These are phyloP conservation scores for Eupithecia tripunctaria DNA, from an alignment of 2,888 invertebrate species.

Conservation along the genomic window DNA sequence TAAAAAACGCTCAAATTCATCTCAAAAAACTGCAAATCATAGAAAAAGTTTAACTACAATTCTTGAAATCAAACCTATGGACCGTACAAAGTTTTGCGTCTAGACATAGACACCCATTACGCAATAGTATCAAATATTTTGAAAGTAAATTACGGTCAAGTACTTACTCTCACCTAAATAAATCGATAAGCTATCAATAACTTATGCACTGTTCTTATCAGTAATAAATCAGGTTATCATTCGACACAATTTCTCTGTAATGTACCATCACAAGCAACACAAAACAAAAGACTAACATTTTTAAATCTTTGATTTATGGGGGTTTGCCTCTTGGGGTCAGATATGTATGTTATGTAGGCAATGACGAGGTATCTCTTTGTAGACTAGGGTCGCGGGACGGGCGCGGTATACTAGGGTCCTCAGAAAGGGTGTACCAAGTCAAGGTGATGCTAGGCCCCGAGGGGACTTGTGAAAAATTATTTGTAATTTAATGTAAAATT, in stretches of 20 bases:
- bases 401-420: no score
- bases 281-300: neutral
- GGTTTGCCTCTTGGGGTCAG: neutral
- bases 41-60: neutral
- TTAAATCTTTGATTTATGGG: neutral
- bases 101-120: neutral
- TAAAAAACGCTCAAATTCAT: neutral
- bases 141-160: conserved; percentile 29
- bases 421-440: no score
- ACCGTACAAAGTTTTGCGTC: neutral
- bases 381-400: no score
- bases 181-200: conserved; percentile 24
- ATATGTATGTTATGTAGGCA: neutral
- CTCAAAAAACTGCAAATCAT: neutral
- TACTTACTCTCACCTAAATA: conserved; percentile 24
- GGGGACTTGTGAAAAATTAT: no score
- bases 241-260: conserved; percentile 24
- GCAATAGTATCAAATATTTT: neutral
- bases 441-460: no score
- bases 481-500: no score
- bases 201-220: conserved; percentile 7
- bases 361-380: no score
- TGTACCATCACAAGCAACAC: neutral
- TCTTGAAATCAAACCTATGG: neutral
- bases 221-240: conserved; percentile 26